Evolutionary conservation across 2,888 invertebrate genomes (phyloP), one percentile per base, ranked within the genome.

Genomic region (Andrena haemorrhoa): DNA sequence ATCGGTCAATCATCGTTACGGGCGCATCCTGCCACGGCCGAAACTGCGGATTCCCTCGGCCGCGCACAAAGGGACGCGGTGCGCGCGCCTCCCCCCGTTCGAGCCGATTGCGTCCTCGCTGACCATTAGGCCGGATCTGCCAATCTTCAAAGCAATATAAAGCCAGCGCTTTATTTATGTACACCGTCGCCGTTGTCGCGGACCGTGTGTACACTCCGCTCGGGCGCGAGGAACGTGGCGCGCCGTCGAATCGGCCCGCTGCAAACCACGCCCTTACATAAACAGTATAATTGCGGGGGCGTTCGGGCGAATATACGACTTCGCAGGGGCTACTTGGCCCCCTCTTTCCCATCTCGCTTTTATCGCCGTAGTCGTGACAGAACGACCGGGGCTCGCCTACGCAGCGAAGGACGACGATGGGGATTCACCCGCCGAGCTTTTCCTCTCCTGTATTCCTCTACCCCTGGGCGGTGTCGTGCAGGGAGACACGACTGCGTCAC

Each of bases 271-370:
- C 93, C 93, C 92, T 93, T 91, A 92, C 92, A 92, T 92, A 93
- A 93, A 92, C 92, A 91, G 91, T 89, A 89, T 93, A 93, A 93
- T 93, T 93, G 93, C 91, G 91, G 91, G 92, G 93, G 93, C 91
- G 93, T 93, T 89, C 85, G 89, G 66, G 86, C 90, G 82, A 83
- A 78, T 20, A 76, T 51, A 70, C 31, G 31, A 33, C 63, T 8
- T 12, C 26, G 78, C 77, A 64, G 49, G 71, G 60, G 71, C 58
- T 8, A 77, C 41, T 47, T 41, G 20, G 12, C 41, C 71, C 51
- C 41, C 26, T 41, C 74, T 10, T 61, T 20, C 61, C 33, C 33
- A 69, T 72, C 76, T 79, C 79, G 88, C 89, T 92, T 92, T 92
- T 93, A 91, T 91, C 91, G 83, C 88, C 85, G 89, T 90, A 90